Evolutionary conservation across 2,888 invertebrate species (phyloP).

Genomic region (Diaperis boleti): DNA sequence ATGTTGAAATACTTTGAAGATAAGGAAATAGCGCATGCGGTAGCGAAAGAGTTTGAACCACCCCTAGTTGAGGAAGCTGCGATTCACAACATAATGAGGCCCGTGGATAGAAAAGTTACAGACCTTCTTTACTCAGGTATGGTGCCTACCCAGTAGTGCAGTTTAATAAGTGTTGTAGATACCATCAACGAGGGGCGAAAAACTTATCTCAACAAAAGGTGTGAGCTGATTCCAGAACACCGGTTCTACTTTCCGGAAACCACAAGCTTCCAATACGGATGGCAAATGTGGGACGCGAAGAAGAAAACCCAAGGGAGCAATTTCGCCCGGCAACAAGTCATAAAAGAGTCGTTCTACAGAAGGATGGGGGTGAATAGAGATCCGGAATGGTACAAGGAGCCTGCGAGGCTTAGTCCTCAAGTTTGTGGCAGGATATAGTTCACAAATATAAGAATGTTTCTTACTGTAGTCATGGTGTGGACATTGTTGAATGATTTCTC

Average conservation of each 20-base stretch:
- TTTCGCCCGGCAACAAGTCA: conserved; percentile 68
- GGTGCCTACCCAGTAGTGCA: neutral
- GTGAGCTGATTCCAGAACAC: conserved; percentile 52
- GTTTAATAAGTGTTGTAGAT: neutral
- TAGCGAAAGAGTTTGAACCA: neutral
- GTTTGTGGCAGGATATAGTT: neutral
- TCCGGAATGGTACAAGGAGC: conserved; percentile 60
- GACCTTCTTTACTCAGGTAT: neutral
- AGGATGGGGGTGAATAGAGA: conserved; percentile 70
- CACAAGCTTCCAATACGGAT: conserved; percentile 71
- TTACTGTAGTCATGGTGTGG: conserved; percentile 6
- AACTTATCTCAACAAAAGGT: neutral
- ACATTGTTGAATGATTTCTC: conserved; percentile 24
- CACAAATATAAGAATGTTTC: too few species aligned
- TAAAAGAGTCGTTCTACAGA: conserved; percentile 71
- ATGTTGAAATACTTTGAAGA: neutral
- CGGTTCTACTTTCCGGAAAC: conserved; percentile 70
- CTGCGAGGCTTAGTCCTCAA: neutral
- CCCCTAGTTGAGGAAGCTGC: neutral
- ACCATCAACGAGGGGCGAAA: neutral
- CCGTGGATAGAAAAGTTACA: neutral
- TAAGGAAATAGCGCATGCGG: neutral
- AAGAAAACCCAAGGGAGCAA: conserved; percentile 60
- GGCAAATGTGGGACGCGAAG: conserved; percentile 69
- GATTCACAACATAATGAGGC: neutral